These are phyloP conservation scores for Zeus faber DNA, from an alignment of 2,113 vertebrate species.

Conservation along the genomic window DNA sequence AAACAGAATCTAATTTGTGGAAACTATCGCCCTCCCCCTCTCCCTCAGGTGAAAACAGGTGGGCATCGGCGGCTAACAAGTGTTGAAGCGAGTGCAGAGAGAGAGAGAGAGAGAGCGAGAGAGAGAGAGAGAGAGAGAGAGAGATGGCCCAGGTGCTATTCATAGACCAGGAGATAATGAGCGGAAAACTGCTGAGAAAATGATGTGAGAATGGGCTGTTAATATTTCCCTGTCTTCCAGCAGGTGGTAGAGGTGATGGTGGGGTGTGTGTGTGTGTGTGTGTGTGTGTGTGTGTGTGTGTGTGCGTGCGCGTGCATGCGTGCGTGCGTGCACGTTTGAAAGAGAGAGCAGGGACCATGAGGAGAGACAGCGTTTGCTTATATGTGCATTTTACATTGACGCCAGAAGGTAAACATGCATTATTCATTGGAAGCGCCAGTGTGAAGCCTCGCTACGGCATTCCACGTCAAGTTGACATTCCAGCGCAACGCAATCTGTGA, in stretches of 20 bases:
- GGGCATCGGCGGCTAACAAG: conserved; percentile 49
- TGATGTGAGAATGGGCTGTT: conserved; percentile 24
- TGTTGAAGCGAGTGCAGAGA: no score
- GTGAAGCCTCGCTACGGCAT: no score
- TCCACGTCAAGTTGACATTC: conserved; percentile 6
- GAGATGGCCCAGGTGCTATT: conserved; percentile 64
- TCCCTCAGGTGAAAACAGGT: conserved; percentile 42
- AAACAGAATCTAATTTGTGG: conserved; percentile 3
- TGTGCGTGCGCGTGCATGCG: conserved; percentile 2
- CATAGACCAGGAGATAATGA: conserved; percentile 60
- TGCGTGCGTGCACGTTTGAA: background rate
- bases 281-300: conserved; percentile 1
- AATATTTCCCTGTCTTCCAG: conserved; percentile 5
- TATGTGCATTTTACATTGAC: conserved; percentile 1
- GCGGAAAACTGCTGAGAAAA: conserved; percentile 33
- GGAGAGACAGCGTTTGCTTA: background rate
- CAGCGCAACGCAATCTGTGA: background rate
- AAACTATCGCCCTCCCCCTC: conserved; percentile 9
- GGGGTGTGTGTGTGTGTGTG: no score
- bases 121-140: no score
- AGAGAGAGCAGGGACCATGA: background rate
- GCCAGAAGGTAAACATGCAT: no score
- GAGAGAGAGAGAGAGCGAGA: no score
- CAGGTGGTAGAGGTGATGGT: no score
- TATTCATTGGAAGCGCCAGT: no score